Evolutionary conservation across 1,140 invertebrate species (phyloP), one percentile per base, ranked within the genome.

Genomic region (Drosophila asahinai): DNA sequence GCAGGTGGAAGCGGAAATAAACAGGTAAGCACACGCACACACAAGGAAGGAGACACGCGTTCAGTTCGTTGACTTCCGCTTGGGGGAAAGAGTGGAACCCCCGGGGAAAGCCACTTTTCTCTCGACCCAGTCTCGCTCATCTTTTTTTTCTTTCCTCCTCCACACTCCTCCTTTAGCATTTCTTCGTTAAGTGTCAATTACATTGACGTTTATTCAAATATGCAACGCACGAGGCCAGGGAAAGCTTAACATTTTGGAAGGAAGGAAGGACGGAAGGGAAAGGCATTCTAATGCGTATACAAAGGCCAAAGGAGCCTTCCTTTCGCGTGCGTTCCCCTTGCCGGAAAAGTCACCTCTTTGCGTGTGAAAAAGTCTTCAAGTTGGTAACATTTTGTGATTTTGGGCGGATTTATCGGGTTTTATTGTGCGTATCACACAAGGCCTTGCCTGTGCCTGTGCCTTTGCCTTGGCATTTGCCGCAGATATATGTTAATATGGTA

Each of bases 191-290:
- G 86, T 90, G 86, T 90, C 86, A 90, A 90, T 90, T 90, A 90
- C 86, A 90, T 90, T 90, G 86, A 90, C 86, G 86, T 90, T 90
- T 86, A 90, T 90, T 90, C 80, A 90, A 90, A 90, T 90, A 90
- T 90, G 81, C 86, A 77, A 60, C 55, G 86, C 81, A 80, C 68
- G 66, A 33, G 30, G 60, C 55, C 40, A 45, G 55, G 82, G 81
- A 76, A 89, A 76, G 77, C 73, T 75, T 54, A 71, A 67, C 78
- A 79, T 79, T 79, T 58, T 15, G 54, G 12, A 33, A 42, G 33
- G 25, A 49, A 48, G 33, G 8, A 49, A 22, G 36, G n/a, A 8
- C 42, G 49, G 8, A 22, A 27, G 17, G 49, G 42, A 38, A 25
- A 76, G 76, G 51, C 81, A 81, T 72, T 76, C 51, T 61, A 71